These are phyloP conservation scores for Brachionus rubens DNA, from an alignment of 1,140 invertebrate species.

Conservation along the genomic window DNA sequence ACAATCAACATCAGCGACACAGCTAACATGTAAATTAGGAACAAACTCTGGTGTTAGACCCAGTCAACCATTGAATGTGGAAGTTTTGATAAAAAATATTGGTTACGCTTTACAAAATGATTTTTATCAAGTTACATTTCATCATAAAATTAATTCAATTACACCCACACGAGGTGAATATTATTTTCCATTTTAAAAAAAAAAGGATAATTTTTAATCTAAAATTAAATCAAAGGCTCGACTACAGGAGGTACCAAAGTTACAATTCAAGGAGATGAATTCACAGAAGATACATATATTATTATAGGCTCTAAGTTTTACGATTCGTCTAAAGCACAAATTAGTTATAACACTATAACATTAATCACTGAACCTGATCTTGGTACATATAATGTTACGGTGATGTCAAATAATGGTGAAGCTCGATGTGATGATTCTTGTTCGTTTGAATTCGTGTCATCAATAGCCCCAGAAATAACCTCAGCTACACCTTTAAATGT, in stretches of 20 bases:
- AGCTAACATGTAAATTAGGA: not conserved
- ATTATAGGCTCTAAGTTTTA: conserved; percentile 49
- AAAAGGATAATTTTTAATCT: no score
- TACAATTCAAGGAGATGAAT: conserved; percentile 51
- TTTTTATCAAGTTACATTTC: not conserved
- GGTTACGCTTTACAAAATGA: conserved; percentile 5
- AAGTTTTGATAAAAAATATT: conserved; percentile 23
- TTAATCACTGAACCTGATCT: not conserved
- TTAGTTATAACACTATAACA: not conserved
- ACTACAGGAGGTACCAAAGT: conserved; percentile 48
- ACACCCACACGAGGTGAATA: no score
- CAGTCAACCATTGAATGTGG: not conserved
- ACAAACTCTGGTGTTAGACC: not conserved
- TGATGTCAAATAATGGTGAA: not conserved
- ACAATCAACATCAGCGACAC: not conserved
- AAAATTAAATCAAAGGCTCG: not conserved
- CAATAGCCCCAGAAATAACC: not conserved
- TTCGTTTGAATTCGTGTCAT: not conserved
- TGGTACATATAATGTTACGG: not conserved
- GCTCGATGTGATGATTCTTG: not conserved
- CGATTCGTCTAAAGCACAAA: conserved; percentile 3
- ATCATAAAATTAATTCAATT: not conserved
- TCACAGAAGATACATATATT: conserved; percentile 47
- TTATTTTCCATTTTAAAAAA: no score
- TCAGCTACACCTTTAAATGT: not conserved